Evolutionary conservation across 2,888 invertebrate genomes (phyloP), one percentile per base, ranked within the genome.

Genomic region (Metacarcinus magister): DNA sequence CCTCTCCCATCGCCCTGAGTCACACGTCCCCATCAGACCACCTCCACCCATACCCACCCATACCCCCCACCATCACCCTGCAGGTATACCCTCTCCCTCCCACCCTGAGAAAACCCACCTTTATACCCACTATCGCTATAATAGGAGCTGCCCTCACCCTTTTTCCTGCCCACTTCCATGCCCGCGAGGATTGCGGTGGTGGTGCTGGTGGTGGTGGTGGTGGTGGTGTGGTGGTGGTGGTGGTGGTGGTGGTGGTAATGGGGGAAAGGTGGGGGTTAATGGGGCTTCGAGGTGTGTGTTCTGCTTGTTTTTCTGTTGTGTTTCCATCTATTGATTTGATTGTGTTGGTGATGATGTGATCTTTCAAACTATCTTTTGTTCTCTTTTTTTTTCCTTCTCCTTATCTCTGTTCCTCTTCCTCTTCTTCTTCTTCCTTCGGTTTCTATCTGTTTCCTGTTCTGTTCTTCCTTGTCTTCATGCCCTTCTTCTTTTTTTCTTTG

Each of bases 171-270:
- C 82, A 82, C 32, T 8, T n/a, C 32, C 82, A 28, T 82, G 82
- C 82, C 82, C 82, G 67, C n/a, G n/a, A 67, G 67, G 67, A 16
- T 5, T 54, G 13, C 5, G 54, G 54, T 54, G 54, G 54, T 54
- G 54, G 54, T 54, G 54, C 8, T 54, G 54, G 54, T 54, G 54
- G 54, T 54, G 54, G 54, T 54, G 54, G n/a, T n/a, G n/a, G n/a
- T n/a, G n/a, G n/a, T n/a, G n/a, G n/a, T n/a, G 82, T 67, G 67
- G 67, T 67, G 67, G 67, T 67, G 23, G 67, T 67, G 67, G 67
- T 67, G 7, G 67, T 67, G 67, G 67, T 67, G 67, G 23, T 67
- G 67, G 67, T 67, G 75, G 75, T 75, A 28, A 28, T 28, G 3
- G 5, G 60, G 60, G 19, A 19, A 19, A 19, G 60, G 19, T 60